phyloP scores from a whole-genome alignment of 2,888 invertebrate genomes.

The Aphidoletes aphidimyza region DNA sequence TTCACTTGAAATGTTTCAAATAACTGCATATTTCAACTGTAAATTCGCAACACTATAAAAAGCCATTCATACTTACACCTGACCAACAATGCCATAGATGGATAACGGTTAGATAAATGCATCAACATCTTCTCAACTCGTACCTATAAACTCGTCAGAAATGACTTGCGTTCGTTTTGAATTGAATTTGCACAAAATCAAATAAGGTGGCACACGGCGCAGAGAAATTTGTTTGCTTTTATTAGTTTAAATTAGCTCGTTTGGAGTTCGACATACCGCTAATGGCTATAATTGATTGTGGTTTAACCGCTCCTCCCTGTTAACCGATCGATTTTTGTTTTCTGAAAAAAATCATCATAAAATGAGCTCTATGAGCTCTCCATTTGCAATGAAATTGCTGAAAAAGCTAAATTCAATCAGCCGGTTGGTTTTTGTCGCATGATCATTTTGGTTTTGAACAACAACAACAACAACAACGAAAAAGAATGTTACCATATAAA shows the following conservation, averaged over 20 bases:
- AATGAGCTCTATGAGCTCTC: no score
- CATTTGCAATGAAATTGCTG: no score
- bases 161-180: no score
- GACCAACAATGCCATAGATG: background rate
- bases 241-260: slow-evolving; percentile 31
- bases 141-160: no score
- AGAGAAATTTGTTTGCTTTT: background rate
- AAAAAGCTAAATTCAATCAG: no score
- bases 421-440: no score
- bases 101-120: background rate
- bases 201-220: background rate
- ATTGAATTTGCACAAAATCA: no score
- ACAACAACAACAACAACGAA: no score
- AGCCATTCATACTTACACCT: no score
- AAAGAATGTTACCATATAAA: background rate
- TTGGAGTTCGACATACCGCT: background rate
- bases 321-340: background rate
- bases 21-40: background rate
- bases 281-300: slow-evolving; percentile 22
- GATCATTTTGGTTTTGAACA: no score
- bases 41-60: background rate
- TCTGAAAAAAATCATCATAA: background rate
- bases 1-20: background rate
- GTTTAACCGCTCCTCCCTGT: background rate
- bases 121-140: background rate